A percentile compares a stretch with the other conserved stretches of the same genome.
Evolutionary conservation across 2,113 vertebrate genomes (phyloP).

Genomic region (Spermophilus dauricus): DNA sequence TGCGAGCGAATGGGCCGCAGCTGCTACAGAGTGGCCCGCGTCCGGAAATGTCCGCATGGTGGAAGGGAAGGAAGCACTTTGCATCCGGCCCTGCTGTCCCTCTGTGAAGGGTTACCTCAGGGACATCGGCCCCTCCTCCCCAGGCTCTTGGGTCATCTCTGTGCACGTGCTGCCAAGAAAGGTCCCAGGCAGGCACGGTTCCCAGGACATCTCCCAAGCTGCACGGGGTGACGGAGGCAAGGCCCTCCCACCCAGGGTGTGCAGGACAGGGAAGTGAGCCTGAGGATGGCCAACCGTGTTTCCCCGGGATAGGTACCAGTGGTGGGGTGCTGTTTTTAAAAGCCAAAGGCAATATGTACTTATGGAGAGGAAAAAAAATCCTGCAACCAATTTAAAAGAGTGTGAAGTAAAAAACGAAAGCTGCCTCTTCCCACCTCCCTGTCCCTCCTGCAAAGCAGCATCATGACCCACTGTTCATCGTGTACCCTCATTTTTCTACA

Average conservation of each 20-base stretch:
- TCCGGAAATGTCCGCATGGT: not conserved
- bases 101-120: not conserved
- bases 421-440: not conserved
- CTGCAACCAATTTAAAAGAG: not conserved
- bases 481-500: not conserved
- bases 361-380: not conserved
- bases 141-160: not conserved
- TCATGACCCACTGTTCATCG: not conserved
- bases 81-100: fast-evolving
- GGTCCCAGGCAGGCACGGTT: not conserved
- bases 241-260: too few relatives aligned
- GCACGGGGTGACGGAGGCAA: not conserved
- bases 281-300: too few relatives aligned
- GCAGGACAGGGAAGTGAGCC: too few relatives aligned
- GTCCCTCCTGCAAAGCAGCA: not conserved
- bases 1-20: not conserved
- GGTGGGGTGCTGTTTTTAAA: not conserved
- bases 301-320: too few relatives aligned
- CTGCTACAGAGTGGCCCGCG: not conserved
- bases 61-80: not conserved
- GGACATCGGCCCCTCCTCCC: too few relatives aligned
- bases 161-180: too few relatives aligned
- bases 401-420: not conserved
- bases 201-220: not conserved
- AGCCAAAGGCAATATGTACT: not conserved